Base-by-base conservation (phyloP, 2,888 invertebrate genomes). In the Andrena trimmerana region DNA sequence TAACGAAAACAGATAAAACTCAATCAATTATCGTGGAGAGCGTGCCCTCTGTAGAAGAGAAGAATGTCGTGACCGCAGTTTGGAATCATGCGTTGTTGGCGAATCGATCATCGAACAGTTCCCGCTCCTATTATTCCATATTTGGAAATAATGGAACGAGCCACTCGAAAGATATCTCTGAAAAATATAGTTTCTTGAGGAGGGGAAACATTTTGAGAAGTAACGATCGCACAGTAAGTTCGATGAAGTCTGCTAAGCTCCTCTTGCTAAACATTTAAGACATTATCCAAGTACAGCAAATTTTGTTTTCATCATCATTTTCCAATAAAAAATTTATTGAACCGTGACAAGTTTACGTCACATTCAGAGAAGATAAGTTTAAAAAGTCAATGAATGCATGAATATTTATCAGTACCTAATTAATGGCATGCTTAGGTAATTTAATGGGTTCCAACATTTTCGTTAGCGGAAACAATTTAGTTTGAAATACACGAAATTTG, bases 21-120 rank as follows among this genome's bases (percentile, higher is more conserved):
- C 54, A 27, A 70, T 74, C 70, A 29, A 70, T 52, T 27, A n/a
- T n/a, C 27, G 13, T 48, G 20, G 24, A 27, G 10, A 60, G 52
- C 10, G 33, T 48, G 29, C 54, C 60, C 4, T 5, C 16, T 6
- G 10, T n/a, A 8, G 42, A 66, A 10, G 70, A 42, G 10, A 42
- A 70, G 31, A 50, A 54, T 24, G 50, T 75, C 8, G 29, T 27
- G 33, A 29, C 50, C 29, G 27, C 16, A 24, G 13, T 73, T 1
- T 69, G 80, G 59, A 74, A 16, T 29, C 63, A 72, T 52, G 66
- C 80, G 36, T 78, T 86, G 67, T 73, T 60, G 27, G 42, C 70
- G 1, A 69, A 67, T 69, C 72, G 82, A 36, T 78, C 67, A 27
- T 76, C 71, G 57, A 29, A 66, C 6, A 66, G 63, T 50, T 60